A percentile compares a stretch with the other conserved stretches of the same genome.
phyloP scores from a whole-genome alignment of 2,888 invertebrate genomes.

The Troides oblongomaculatus region DNA sequence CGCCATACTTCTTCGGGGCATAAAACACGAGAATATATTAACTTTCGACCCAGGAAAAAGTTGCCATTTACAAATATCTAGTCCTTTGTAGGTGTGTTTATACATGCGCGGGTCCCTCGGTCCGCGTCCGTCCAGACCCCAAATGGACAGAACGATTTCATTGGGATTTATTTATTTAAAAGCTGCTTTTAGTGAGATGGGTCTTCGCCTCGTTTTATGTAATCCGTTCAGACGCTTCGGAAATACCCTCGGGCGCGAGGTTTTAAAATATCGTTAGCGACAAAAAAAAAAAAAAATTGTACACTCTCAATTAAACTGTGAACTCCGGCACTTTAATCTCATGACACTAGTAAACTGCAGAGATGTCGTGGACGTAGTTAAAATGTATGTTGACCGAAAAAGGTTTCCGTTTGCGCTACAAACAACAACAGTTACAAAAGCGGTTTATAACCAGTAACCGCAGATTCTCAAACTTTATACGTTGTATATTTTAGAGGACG shows the following conservation, averaged over 20 bases:
- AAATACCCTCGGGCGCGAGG: neutral
- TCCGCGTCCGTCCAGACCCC: neutral
- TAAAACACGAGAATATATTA: neutral
- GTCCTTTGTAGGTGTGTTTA: neutral
- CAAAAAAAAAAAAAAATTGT: neutral
- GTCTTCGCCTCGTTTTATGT: conserved; percentile 1
- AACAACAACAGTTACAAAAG: no score
- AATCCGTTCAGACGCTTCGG: neutral
- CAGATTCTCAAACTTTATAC: no score
- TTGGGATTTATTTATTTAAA: conserved; percentile 6
- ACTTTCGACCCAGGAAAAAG: neutral
- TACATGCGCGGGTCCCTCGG: neutral
- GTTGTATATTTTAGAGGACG: no score
- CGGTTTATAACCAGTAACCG: no score
- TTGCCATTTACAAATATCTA: neutral
- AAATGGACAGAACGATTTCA: conserved; percentile 6
- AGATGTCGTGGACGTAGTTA: no score
- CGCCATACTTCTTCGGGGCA: neutral
- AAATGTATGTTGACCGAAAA: no score
- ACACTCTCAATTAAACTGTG: neutral
- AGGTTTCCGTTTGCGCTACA: no score
- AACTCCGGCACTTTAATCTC: neutral
- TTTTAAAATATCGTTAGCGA: neutral
- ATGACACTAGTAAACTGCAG: neutral
- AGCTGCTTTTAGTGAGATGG: conserved; percentile 5